phyloP scores from a whole-genome alignment of 2,888 invertebrate genomes.

The Flexamia atlantica region DNA sequence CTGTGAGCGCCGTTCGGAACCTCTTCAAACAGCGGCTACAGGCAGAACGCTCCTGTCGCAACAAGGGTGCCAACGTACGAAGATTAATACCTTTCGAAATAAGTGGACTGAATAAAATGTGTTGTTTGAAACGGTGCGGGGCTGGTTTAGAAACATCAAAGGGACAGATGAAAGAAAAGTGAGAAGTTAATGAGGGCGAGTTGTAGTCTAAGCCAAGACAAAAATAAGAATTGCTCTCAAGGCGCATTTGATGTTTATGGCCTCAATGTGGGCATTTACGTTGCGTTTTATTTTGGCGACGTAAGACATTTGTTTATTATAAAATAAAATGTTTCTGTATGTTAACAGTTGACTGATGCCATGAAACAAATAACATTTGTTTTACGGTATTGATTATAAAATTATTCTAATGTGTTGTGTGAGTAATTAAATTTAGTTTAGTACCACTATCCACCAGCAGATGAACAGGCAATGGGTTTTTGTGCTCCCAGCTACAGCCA shows the following conservation, averaged over 20 bases:
- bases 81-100: slow-evolving; percentile 50
- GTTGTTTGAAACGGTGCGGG: slow-evolving; percentile 33
- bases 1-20: slow-evolving; percentile 19
- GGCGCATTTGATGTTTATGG: not conserved
- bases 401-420: too few relatives aligned
- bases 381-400: too few relatives aligned
- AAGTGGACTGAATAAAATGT: slow-evolving; percentile 51
- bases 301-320: not conserved
- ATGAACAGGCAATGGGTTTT: too few relatives aligned
- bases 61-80: slow-evolving; percentile 54
- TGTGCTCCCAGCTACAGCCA: too few relatives aligned
- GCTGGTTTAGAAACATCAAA: slow-evolving; percentile 43
- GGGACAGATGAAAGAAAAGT: slow-evolving; percentile 32
- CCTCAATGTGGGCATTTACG: not conserved
- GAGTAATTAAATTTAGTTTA: too few relatives aligned
- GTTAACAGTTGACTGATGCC: too few relatives aligned
- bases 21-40: slow-evolving; percentile 14
- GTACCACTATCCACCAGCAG: too few relatives aligned
- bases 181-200: slow-evolving; percentile 31
- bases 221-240: slow-evolving; percentile 20
- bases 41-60: not conserved
- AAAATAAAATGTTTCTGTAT: too few relatives aligned
- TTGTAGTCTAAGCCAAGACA: slow-evolving; percentile 10
- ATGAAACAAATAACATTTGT: too few relatives aligned
- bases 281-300: not conserved